Conservation (phyloP, 2,888 invertebrate genomes). For the Zaprionus lineosus region DNA sequence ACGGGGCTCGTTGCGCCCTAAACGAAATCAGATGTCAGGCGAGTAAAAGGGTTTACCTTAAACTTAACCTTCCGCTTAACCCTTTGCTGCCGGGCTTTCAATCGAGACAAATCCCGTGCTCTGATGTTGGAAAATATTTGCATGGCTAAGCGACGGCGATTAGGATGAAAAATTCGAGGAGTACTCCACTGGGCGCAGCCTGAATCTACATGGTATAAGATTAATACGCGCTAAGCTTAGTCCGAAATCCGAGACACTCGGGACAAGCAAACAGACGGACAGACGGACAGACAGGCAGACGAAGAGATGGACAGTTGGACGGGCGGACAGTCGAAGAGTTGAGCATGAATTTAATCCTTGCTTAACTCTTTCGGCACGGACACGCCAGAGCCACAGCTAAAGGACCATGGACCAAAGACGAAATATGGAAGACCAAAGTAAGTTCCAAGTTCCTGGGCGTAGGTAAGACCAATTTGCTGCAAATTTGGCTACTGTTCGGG, state of each 20-base stretch:
- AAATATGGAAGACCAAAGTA: too few species aligned
- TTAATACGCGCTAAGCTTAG: slow-evolving; percentile 70
- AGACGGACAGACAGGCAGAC: neutral
- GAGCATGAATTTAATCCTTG: slow-evolving; percentile 59
- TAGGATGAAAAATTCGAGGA: slow-evolving; percentile 38
- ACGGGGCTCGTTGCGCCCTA: slow-evolving; percentile 19
- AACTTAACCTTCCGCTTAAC: slow-evolving; percentile 17
- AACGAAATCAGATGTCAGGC: slow-evolving; percentile 62
- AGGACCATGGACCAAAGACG: slow-evolving; percentile 19
- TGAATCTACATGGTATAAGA: slow-evolving; percentile 62
- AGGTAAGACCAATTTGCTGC: slow-evolving; percentile 78
- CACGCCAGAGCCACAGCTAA: neutral
- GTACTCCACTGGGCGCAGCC: slow-evolving; percentile 24
- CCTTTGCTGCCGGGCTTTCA: slow-evolving; percentile 34
- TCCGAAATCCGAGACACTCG: slow-evolving; percentile 43
- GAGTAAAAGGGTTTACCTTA: slow-evolving; percentile 25
- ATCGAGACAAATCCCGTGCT: slow-evolving; percentile 55
- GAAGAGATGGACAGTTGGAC: slow-evolving; percentile 1
- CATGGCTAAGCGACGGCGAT: slow-evolving; percentile 74
- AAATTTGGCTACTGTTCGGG: slow-evolving; percentile 72
- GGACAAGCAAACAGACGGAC: neutral
- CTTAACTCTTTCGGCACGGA: slow-evolving; percentile 63
- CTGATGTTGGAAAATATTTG: slow-evolving; percentile 74
- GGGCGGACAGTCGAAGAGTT: neutral
- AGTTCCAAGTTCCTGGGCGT: slow-evolving; percentile 60